These are phyloP conservation scores for Hemibagrus wyckioides DNA, from an alignment of 2,113 vertebrate species.

Conservation along the genomic window DNA sequence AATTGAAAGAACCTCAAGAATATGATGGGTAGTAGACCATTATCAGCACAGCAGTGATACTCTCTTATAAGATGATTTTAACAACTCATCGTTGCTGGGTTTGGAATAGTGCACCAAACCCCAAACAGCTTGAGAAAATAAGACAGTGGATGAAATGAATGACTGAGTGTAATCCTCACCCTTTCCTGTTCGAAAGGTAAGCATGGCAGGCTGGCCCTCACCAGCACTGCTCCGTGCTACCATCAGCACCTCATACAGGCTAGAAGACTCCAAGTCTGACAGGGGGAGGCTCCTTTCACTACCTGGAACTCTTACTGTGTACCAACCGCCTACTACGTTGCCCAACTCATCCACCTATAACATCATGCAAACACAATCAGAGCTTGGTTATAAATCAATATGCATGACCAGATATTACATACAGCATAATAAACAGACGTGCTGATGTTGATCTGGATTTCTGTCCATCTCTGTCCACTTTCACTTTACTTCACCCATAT, in stretches of 20 bases:
- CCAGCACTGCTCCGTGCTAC: conserved; percentile 87
- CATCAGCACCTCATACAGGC: conserved; percentile 96
- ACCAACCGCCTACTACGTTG: conserved; percentile 79
- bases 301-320: conserved; percentile 90
- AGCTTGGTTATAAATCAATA: conserved; percentile 14
- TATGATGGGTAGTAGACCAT: not conserved
- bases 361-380: conserved; percentile 45
- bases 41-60: not conserved
- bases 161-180: conserved; percentile 70
- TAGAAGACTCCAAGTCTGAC: conserved; percentile 88
- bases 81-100: not conserved
- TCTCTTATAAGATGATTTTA: not conserved
- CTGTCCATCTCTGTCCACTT: not conserved
- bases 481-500: not conserved
- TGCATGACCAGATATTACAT: conserved; percentile 12
- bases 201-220: conserved; percentile 95
- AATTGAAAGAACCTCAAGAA: not conserved
- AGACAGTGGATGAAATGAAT: not conserved
- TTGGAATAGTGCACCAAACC: not conserved
- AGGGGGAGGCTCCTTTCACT: conserved; percentile 90
- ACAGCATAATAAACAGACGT: not conserved
- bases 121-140: not conserved
- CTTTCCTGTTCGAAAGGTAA: conserved; percentile 96
- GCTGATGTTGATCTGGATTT: not conserved
- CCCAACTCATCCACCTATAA: conserved; percentile 83